Evolutionary conservation across 2,113 vertebrate species (phyloP).

Genomic region (Campylorhamphus procurvoides): DNA sequence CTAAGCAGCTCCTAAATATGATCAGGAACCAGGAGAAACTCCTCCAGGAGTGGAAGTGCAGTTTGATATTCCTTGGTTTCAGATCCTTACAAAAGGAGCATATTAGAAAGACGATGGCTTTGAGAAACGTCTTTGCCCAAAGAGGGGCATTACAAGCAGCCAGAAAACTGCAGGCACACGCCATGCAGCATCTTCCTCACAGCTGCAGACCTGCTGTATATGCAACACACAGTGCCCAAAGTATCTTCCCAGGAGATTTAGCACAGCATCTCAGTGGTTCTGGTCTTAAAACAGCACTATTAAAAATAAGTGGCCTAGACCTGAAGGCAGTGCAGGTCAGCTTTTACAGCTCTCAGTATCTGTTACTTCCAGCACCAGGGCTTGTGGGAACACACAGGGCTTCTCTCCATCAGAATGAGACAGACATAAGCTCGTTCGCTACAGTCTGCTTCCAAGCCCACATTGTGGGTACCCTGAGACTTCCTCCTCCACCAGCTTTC

Average conservation of each 20-base stretch:
- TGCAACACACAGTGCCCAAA: neutral
- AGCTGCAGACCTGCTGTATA: neutral
- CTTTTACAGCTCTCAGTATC: neutral
- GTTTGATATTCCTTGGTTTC: neutral
- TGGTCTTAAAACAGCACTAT: neutral
- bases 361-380: neutral
- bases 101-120: neutral
- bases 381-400: neutral
- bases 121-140: neutral
- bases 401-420: neutral
- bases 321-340: neutral
- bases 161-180: accelerated
- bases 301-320: neutral
- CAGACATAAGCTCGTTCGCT: accelerated
- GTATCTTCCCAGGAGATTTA: neutral
- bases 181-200: accelerated
- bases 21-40: neutral
- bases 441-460: neutral
- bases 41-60: neutral
- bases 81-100: neutral
- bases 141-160: neutral
- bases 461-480: neutral
- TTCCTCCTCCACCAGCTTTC: neutral
- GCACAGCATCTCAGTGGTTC: neutral
- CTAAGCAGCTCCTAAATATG: neutral